Conservation (phyloP, 2,113 vertebrate species). For the Alligator mississippiensis region DNA sequence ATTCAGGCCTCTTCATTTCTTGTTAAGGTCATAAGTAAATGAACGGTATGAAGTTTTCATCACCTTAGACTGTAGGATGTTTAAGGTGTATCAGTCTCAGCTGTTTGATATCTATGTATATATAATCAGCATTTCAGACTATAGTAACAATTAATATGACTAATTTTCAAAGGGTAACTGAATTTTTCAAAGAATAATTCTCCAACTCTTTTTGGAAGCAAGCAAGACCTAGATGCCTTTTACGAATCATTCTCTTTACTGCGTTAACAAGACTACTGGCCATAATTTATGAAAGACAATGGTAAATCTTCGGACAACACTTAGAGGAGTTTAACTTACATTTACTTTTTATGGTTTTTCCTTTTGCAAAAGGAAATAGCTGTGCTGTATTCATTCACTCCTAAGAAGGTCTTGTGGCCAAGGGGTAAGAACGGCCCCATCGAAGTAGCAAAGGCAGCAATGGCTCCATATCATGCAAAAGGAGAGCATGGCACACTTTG, state of each 20-base stretch:
- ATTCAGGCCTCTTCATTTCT: slow-evolving; percentile 1
- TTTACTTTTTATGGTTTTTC: neutral
- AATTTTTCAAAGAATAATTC: neutral
- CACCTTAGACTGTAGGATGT: neutral
- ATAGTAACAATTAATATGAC: neutral
- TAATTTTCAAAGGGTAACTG: neutral
- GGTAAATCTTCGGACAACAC: neutral
- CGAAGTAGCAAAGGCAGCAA: neutral
- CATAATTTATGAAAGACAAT: neutral
- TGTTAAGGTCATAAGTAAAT: neutral
- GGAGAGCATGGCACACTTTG: neutral
- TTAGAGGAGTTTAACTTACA: neutral
- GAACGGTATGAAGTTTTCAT: neutral
- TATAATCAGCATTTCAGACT: neutral
- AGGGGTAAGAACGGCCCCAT: neutral
- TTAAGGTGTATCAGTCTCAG: rapidly evolving
- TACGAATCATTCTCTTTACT: neutral
- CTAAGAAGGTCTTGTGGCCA: neutral
- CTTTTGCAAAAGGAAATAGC: neutral
- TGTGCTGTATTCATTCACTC: neutral
- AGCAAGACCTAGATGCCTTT: neutral
- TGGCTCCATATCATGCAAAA: neutral
- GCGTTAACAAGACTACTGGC: neutral
- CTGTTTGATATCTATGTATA: neutral
- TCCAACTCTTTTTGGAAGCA: neutral